phyloP scores from a whole-genome alignment of 2,797 vertebrate genomes.

The Catamblyrhynchus diadema region DNA sequence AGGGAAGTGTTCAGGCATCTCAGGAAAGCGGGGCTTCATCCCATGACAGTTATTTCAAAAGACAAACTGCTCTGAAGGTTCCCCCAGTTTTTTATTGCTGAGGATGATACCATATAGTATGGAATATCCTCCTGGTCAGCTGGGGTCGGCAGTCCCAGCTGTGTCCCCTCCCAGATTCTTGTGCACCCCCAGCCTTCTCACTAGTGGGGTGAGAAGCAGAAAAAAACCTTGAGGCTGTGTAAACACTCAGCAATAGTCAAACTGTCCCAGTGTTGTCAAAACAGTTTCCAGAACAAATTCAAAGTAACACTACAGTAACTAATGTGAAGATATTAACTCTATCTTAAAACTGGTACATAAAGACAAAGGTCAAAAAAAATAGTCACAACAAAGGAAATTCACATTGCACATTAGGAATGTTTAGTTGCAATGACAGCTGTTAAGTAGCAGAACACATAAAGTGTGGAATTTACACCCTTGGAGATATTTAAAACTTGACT shows the following conservation, averaged over 20 bases:
- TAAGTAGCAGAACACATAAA: not conserved
- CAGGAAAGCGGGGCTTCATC: not conserved
- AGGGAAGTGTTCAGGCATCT: not conserved
- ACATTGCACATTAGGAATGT: not conserved
- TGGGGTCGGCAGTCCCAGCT: not conserved
- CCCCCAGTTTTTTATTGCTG: not conserved
- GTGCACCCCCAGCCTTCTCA: fast-evolving
- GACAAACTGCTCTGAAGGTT: fast-evolving
- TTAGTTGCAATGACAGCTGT: not conserved
- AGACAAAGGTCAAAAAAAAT: not conserved
- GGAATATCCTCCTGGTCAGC: not conserved
- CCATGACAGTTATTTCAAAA: fast-evolving
- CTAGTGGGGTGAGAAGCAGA: not conserved
- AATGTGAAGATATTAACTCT: not conserved
- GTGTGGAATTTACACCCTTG: not conserved
- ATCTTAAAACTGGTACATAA: not conserved
- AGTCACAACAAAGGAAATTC: not conserved
- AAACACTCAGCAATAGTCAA: not conserved
- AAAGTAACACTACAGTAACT: not conserved
- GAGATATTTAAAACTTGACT: not conserved
- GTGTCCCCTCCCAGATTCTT: not conserved
- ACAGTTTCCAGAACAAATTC: not conserved
- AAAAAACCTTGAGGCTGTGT: not conserved
- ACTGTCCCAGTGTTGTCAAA: not conserved
- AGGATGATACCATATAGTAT: too few species aligned